phyloP scores from a whole-genome alignment of 2,888 invertebrate genomes.

The Lamellibrachia satsuma region DNA sequence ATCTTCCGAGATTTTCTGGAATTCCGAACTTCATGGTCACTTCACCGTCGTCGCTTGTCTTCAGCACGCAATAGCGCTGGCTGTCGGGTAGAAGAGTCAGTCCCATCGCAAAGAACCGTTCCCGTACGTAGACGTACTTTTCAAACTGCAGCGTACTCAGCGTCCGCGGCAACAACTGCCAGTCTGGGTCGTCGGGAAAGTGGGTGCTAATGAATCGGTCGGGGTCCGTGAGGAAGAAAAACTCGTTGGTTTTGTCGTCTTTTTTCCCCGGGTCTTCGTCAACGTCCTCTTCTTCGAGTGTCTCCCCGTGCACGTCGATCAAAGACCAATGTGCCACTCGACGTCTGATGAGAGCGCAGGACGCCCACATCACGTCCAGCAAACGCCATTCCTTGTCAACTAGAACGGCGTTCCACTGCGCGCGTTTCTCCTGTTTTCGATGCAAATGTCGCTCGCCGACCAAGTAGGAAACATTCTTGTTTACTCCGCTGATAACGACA shows the following conservation, averaged over 20 bases:
- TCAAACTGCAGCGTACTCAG: conserved; percentile 52
- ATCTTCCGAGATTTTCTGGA: neutral
- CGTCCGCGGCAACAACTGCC: conserved; percentile 56
- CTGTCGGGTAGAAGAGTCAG: neutral
- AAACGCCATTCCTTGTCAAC: conserved; percentile 59
- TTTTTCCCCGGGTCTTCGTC: conserved; percentile 2
- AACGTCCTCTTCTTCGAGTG: conserved; percentile 46
- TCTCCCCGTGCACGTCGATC: conserved; percentile 53
- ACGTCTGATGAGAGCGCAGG: conserved; percentile 56
- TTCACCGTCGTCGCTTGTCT: neutral
- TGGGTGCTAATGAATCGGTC: conserved; percentile 60
- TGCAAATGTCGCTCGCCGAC: conserved; percentile 48
- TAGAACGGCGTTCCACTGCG: conserved; percentile 63
- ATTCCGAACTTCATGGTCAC: neutral
- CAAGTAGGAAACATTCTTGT: conserved; percentile 63
- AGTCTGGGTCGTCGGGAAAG: conserved; percentile 56
- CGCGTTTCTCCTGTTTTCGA: conserved; percentile 46
- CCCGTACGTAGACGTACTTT: conserved; percentile 57
- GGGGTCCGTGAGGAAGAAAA: conserved; percentile 57
- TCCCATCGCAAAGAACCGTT: conserved; percentile 56
- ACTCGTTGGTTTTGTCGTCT: neutral
- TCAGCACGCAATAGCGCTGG: neutral
- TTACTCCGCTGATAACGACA: conserved; percentile 59
- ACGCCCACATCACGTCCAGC: conserved; percentile 62
- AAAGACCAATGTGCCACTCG: conserved; percentile 57